Base-by-base conservation (phyloP, 1,140 invertebrate species). In the Cheumatopsyche charites region DNA sequence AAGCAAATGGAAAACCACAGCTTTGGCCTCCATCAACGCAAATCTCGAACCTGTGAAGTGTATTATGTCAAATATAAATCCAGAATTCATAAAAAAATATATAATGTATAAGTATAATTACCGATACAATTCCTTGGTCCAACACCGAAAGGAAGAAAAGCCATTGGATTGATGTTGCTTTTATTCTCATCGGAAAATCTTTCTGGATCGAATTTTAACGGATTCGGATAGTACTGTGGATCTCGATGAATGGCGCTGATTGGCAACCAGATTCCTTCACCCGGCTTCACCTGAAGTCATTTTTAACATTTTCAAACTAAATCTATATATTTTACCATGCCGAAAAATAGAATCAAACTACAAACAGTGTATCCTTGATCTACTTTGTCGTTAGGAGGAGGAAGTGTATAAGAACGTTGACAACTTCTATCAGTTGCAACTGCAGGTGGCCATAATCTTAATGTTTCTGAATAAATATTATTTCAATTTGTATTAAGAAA, bases 391-490 rank as follows among this genome's bases (percentile, higher is more conserved):
- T 77, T 49, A 73, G 71, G 58, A 67, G 77, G 19, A 84, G 74
- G 26, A 13, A 70, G 67, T 6, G 71, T 58, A 66, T 75, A 80
- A 12, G 76, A 80, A 73, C 86, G 80, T 11, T 79, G 80, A 3
- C 86, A 80, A 19, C 79, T 77, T 66, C 88, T 78, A 62, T 82
- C 84, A 45, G 83, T 83, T 2, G 84, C 77, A 19, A 86, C 83
- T 4, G 87, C 84, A 11, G 86, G 83, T 5, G 88, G 87, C 77
- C 84, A 87, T 15, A 87, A 73, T 63, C 88, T 78, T 4, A 89
- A 77, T 12, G 85, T 78, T 82, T 90, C 89, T 62, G 67, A 74
- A 36, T 9, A 55, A 26, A 68, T 36, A 68, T 67, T 13, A 83
- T 66, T 25, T 72, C 73, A 36, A 36, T 36, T 36, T 36, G 9